These are phyloP conservation scores for Phrynocephalus versicolor DNA, from an alignment of 2,113 vertebrate genomes.

Conservation along the genomic window DNA sequence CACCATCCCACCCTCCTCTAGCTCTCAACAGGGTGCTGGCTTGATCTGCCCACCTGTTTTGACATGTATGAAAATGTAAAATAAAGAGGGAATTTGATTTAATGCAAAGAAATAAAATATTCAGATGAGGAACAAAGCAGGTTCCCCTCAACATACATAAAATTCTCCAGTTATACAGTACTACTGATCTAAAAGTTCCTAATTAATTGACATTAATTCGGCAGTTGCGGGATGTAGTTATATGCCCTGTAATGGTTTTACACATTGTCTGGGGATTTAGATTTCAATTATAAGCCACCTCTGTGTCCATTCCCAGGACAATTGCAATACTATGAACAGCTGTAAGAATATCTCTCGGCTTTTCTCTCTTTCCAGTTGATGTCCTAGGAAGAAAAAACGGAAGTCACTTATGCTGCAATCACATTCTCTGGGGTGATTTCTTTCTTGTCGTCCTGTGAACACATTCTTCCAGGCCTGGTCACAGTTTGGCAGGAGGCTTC, in stretches of 20 bases:
- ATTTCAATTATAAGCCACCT: not conserved
- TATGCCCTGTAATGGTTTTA: not conserved
- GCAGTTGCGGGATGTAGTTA: not conserved
- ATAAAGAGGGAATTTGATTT: not conserved
- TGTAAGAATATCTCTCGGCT: not conserved
- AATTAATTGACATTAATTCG: not conserved
- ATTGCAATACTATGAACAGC: not conserved
- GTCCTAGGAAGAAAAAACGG: not conserved
- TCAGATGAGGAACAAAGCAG: not conserved
- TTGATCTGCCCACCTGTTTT: not conserved
- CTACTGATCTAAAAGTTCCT: not conserved
- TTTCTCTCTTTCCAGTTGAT: constrained; percentile 20
- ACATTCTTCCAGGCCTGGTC: constrained; percentile 39
- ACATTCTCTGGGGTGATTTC: constrained; percentile 3
- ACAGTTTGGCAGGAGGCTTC: constrained; percentile 27
- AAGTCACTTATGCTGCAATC: not conserved
- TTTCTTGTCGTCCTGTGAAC: constrained; percentile 4
- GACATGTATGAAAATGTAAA: not conserved
- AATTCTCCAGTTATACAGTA: not conserved
- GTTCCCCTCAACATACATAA: not conserved
- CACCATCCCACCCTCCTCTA: too few species aligned
- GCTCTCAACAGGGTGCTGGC: not conserved
- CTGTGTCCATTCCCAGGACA: not conserved
- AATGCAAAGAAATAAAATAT: not conserved
- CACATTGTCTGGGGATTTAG: not conserved